Conservation (phyloP, 2,113 vertebrate species). For the Colossoma macropomum region DNA sequence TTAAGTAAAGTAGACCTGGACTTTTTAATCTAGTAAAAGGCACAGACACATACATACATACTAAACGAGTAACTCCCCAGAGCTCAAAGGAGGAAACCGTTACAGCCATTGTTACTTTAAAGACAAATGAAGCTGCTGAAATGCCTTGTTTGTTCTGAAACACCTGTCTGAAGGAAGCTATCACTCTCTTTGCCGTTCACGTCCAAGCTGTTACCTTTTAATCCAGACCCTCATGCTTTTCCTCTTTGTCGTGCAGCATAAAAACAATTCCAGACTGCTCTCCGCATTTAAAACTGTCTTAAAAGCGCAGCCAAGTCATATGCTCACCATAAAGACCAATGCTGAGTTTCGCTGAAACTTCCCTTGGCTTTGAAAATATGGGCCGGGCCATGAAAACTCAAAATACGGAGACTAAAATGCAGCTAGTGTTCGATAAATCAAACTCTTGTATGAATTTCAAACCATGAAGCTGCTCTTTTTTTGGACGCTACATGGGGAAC, state of each 20-base stretch:
- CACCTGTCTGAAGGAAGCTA: constrained; percentile 5
- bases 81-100: constrained; percentile 15
- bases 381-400: not conserved
- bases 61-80: constrained; percentile 1
- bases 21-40: not conserved
- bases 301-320: constrained; percentile 39
- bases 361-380: constrained; percentile 7
- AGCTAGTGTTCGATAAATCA: constrained; percentile 20
- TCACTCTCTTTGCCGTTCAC: constrained; percentile 12
- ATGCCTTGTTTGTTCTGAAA: constrained; percentile 26
- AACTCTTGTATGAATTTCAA: constrained; percentile 6
- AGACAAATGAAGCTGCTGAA: constrained; percentile 28
- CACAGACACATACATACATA: not conserved
- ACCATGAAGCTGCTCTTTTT: not conserved
- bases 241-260: not conserved
- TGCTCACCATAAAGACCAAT: constrained; percentile 35
- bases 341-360: not conserved
- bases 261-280: constrained; percentile 24
- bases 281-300: constrained; percentile 35
- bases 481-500: not conserved
- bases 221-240: not conserved
- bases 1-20: not conserved
- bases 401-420: not conserved
- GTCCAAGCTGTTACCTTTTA: constrained; percentile 5
- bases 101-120: constrained; percentile 2